Conservation (phyloP, 2,797 vertebrate species). For the Myotis pilosus region DNA sequence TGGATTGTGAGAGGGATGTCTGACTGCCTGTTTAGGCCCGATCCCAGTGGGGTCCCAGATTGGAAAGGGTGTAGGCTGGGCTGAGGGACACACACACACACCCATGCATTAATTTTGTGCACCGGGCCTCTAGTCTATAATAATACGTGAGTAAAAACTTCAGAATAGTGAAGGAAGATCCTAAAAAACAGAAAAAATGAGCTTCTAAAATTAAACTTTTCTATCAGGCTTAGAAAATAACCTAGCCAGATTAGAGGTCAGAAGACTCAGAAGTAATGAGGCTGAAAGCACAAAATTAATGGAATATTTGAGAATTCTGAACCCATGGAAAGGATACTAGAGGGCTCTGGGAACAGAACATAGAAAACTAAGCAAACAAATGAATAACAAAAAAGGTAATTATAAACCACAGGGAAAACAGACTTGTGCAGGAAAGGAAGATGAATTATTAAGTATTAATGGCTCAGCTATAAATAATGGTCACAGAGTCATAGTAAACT, state of each 20-base stretch:
- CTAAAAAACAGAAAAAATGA: neutral
- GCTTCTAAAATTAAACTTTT: neutral
- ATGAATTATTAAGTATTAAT: neutral
- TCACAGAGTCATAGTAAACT: neutral
- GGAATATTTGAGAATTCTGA: neutral
- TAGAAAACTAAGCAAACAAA: neutral
- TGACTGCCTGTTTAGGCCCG: no score
- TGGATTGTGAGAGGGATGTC: no score
- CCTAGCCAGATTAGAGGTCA: neutral
- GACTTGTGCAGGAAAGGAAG: neutral
- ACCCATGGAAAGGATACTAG: neutral
- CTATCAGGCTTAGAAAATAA: neutral
- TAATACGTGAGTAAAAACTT: neutral
- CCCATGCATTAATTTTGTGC: no score
- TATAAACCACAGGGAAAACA: neutral
- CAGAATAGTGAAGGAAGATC: neutral
- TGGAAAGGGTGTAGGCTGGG: no score
- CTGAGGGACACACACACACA: no score
- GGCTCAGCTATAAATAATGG: neutral
- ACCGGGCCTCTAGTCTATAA: neutral
- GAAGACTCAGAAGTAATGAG: neutral
- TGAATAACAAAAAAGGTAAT: neutral
- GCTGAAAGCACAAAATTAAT: neutral
- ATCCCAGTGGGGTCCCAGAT: no score
- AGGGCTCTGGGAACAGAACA: neutral